A percentile compares a stretch with the other conserved stretches of the same genome.
phyloP scores from a whole-genome alignment of 2,888 invertebrate genomes.

The Alloplasta piceator region DNA sequence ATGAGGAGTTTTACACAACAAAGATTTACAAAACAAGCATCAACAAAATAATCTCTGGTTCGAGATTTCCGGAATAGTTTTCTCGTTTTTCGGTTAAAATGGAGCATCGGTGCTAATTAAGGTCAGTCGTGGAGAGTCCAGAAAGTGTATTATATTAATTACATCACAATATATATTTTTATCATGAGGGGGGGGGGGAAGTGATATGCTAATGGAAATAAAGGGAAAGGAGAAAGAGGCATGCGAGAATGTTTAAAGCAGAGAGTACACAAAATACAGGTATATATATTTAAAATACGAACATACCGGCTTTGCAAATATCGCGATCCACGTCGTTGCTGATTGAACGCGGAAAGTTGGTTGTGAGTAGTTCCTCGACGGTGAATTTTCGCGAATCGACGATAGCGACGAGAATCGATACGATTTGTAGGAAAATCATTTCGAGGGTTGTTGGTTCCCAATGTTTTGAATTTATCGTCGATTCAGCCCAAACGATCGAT shows the following conservation, averaged over 20 bases:
- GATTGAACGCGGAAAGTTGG: constrained; percentile 87
- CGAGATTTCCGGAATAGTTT: too few species aligned
- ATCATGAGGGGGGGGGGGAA: constrained; percentile 10
- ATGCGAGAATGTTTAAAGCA: constrained; percentile 7
- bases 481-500: too few species aligned
- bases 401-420: constrained; percentile 65
- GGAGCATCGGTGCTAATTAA: constrained; percentile 15
- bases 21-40: not conserved
- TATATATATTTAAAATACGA: not conserved
- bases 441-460: constrained; percentile 48
- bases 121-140: constrained; percentile 18
- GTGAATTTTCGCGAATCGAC: constrained; percentile 84
- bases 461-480: too few species aligned
- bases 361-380: constrained; percentile 88
- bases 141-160: constrained; percentile 15
- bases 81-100: too few species aligned
- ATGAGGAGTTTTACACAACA: not conserved
- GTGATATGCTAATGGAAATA: constrained; percentile 37
- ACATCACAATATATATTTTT: constrained; percentile 11
- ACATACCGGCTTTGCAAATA: constrained; percentile 94
- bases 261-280: not conserved
- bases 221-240: constrained; percentile 25
- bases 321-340: constrained; percentile 92
- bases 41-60: too few species aligned
- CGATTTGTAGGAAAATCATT: constrained; percentile 71